Base-by-base conservation (phyloP, 2,797 vertebrate species). In the Erpetoichthys calabaricus region DNA sequence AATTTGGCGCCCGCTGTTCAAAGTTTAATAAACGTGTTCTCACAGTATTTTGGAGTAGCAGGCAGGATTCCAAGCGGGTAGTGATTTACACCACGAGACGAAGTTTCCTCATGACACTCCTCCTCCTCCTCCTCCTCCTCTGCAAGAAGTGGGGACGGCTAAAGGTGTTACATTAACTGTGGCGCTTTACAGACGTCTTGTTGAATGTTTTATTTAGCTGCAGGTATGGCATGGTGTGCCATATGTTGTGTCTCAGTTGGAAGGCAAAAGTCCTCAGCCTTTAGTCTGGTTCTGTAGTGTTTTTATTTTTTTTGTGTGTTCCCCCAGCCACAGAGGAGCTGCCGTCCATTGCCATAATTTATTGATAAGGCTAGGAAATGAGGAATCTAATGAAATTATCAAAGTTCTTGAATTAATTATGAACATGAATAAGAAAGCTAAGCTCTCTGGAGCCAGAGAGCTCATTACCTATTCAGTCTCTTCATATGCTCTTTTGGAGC, bases 341-440 rank as follows among this genome's bases (percentile, higher is more conserved):
- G 81, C 69, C 73, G 81, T 91, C 88, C 86, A 73, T 84, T 76
- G 76, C 84, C 84, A 92, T 97, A 83, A 91, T 94, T 97, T 95
- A 97, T 96, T 96, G 87, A 96, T 92, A 86, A 83, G 84, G 80
- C 80, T 76, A 78, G 81, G 79, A 82, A 82, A 88, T 75, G 73
- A 80, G 68, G 73, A 82, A 85, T 80, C 86, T 95, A 94, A 96
- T 97, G 91, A 97, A 94, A 97, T 98, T 89, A 97, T 96, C 92
- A 96, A 88, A 88, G 89, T 90, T 91, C 73, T 77, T 97, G 91
- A 97, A 98, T 97, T 92, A 97, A 94, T 98, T 90, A 98, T 98
- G 90, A 94, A 88, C 85, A 83, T 80, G 89, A 91, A 90, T 88
- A 91, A 91, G 88, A 92, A 89, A 88, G 87, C 85, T 81, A 74